Base-by-base conservation (phyloP, 2,113 vertebrate species). In the Micromys minutus region DNA sequence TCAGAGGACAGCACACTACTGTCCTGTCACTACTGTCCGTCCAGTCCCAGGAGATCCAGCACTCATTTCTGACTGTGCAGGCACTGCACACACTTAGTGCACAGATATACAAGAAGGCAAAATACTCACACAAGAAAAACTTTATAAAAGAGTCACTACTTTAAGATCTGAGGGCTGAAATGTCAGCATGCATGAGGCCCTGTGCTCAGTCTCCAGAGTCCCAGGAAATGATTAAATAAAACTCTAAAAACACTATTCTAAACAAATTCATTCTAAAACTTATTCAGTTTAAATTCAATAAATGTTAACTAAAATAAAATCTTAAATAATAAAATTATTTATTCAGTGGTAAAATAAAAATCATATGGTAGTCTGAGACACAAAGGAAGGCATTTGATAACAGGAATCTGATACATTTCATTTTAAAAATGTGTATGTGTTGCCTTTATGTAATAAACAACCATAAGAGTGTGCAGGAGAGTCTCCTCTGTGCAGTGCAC, bases 341-440 rank as follows among this genome's bases (percentile, higher is more conserved):
- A 79, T 36, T 72, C 22, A 77, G 52, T 87, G 92, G 47, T 84
- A 61, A 90, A 97, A 95, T 19, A 84, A 94, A 87, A 94, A 21
- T 29, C 47, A 65, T 45, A 55, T 67, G 26, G 47, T 67, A 47
- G 26, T 17, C 6, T 36, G 15, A 83, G 34, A 83, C 10, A 84
- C 29, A 92, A 81, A 63, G 19, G 85, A 84, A 63, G 42, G 19
- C 63, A 17, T 94, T 22, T 65, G 24, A 80, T 42, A n/a, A 71
- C 57, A 34, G 26, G 45, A 86, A 95, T 34, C 42, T 76, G 24
- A 19, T 84, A 3, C 36, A 84, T 74, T 96, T 92, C 61, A 89
- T 45, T 9, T 47, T 75, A 50, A 87, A 93, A 75, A 90, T 67
- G 65, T 67, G 24, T 36, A 67, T 93, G 50, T 31, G 0, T 89